phyloP scores from a whole-genome alignment of 2,113 vertebrate genomes.

The Dryoscopus gambensis region DNA sequence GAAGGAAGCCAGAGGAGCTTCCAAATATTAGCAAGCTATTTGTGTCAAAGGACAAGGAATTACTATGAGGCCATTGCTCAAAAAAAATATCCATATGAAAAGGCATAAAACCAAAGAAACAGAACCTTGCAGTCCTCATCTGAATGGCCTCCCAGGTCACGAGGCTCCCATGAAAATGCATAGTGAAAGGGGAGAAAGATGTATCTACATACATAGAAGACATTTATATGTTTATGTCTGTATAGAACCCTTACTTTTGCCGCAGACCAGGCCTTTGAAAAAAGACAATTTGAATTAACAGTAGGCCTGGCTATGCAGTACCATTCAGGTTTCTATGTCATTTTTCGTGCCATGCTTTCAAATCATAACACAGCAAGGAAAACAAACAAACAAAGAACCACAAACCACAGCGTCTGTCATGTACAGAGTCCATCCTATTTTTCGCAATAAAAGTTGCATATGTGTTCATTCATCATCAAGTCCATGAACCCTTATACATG shows the following conservation, averaged over 20 bases:
- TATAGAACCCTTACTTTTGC: not conserved
- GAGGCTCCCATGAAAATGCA: not conserved
- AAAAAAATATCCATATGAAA: not conserved
- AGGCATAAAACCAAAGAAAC: not conserved
- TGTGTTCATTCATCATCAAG: not conserved
- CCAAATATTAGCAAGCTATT: not conserved
- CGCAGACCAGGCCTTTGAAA: not conserved
- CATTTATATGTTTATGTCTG: not conserved
- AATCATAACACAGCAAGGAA: not conserved
- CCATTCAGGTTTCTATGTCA: not conserved
- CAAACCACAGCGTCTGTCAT: not conserved
- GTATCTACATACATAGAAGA: not conserved
- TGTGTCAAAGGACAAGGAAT: not conserved
- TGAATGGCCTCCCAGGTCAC: not conserved
- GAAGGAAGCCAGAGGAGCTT: not conserved
- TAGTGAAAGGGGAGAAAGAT: not conserved
- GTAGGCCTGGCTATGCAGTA: not conserved
- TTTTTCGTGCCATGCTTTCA: not conserved
- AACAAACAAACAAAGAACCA: accelerated
- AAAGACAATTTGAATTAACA: not conserved
- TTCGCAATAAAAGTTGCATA: not conserved
- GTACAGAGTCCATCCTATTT: not conserved
- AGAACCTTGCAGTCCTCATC: not conserved
- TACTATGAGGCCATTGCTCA: not conserved
- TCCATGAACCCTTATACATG: not conserved